A percentile compares a stretch with the other conserved stretches of the same genome.
Evolutionary conservation across 2,888 invertebrate species (phyloP).

Genomic region (Xestia rhomboidea): DNA sequence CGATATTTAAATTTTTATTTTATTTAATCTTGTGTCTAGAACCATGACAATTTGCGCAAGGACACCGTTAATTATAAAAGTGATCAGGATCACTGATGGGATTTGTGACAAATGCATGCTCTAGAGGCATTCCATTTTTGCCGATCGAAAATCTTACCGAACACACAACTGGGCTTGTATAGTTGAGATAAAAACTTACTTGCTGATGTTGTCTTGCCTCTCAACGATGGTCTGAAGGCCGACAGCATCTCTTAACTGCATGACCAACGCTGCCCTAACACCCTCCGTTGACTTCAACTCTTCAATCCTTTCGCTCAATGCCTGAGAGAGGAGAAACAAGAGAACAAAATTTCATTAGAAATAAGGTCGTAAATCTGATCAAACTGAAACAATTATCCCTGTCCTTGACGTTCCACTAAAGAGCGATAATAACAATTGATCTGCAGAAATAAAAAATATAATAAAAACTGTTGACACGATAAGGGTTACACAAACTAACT

Average conservation of each 20-base stretch:
- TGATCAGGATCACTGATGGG: background rate
- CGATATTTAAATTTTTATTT: too few relatives aligned
- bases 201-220: constrained; percentile 93
- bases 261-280: constrained; percentile 95
- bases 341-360: background rate
- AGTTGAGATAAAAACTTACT: constrained; percentile 85
- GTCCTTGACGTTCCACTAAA: background rate
- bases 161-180: background rate
- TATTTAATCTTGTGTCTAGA: too few relatives aligned
- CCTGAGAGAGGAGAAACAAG: constrained; percentile 64
- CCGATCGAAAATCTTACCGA: background rate
- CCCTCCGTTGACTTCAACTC: constrained; percentile 95
- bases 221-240: constrained; percentile 93
- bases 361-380: background rate
- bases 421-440: background rate
- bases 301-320: constrained; percentile 92
- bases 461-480: background rate
- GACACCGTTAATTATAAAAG: background rate
- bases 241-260: constrained; percentile 96
- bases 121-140: background rate
- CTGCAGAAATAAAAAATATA: background rate
- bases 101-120: background rate
- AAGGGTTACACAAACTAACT: constrained; percentile 20
- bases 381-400: background rate
- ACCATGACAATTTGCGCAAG: background rate